Conservation (phyloP, 2,888 invertebrate species). For the Synanthedon andrenaeformis region DNA sequence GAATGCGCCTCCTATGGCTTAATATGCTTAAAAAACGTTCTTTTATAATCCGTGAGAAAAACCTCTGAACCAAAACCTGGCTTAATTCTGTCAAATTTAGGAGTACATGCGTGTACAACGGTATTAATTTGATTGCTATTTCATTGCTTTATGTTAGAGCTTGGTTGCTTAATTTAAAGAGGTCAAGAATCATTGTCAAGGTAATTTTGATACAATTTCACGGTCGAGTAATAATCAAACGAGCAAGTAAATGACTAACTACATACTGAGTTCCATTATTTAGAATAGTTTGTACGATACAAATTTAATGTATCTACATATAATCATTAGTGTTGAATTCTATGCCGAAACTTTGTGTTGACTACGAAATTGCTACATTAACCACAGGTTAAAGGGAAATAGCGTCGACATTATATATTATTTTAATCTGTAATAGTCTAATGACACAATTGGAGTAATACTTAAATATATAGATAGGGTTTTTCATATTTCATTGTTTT, state of each 20-base stretch:
- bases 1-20: slow-evolving; percentile 10
- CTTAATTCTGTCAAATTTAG: background rate
- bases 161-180: slow-evolving; percentile 6
- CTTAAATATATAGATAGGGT: too few species aligned
- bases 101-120: background rate
- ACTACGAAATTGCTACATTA: background rate
- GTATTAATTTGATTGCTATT: background rate
- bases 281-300: background rate
- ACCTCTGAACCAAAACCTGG: slow-evolving; percentile 19
- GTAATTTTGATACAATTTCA: slow-evolving; percentile 14
- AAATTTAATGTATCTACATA: too few species aligned
- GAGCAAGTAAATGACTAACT: slow-evolving; percentile 3
- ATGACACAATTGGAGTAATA: too few species aligned
- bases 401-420: too few species aligned
- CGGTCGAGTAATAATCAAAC: slow-evolving; percentile 7
- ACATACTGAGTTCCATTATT: slow-evolving; percentile 6
- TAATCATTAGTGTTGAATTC: too few species aligned
- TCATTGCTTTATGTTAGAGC: background rate
- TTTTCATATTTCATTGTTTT: too few species aligned
- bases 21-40: slow-evolving; percentile 11
- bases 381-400: background rate
- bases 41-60: slow-evolving; percentile 39
- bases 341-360: too few species aligned
- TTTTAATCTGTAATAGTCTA: too few species aligned
- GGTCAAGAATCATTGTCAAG: slow-evolving; percentile 16